Percentiles rank a stretch among this genome's conserved stretches.
These are phyloP conservation scores for Nycticebus coucang DNA, from an alignment of 2,113 vertebrate species.

Conservation along the genomic window DNA sequence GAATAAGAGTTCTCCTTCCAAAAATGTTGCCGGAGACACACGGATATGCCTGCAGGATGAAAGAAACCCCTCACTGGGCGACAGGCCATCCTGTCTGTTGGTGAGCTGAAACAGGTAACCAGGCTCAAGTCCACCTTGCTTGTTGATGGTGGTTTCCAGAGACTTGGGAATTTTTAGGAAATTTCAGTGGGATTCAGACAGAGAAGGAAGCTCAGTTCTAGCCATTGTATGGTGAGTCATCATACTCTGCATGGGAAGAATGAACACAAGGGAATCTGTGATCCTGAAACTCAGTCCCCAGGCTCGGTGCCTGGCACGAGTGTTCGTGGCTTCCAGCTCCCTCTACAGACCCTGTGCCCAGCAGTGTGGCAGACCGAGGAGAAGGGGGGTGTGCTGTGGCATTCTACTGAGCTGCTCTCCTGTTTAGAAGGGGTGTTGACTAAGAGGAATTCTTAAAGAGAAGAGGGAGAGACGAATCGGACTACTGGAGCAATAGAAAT, in stretches of 20 bases:
- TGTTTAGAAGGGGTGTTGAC: neutral
- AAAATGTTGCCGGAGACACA: neutral
- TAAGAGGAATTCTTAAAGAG: neutral
- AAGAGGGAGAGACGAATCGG: neutral
- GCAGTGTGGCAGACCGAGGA: accelerated
- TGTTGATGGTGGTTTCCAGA: neutral
- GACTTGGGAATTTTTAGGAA: neutral
- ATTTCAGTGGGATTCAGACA: neutral
- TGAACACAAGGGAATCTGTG: neutral
- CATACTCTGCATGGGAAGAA: neutral
- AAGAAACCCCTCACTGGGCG: neutral
- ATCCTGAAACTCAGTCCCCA: accelerated
- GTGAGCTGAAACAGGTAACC: neutral
- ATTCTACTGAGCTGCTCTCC: neutral
- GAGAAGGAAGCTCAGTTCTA: neutral
- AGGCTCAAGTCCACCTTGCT: neutral
- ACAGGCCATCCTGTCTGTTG: neutral
- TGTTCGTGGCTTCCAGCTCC: neutral
- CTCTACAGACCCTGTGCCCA: neutral
- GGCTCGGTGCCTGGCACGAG: accelerated
- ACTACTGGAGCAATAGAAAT: neutral
- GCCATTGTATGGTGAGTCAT: neutral
- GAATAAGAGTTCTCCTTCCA: neutral
- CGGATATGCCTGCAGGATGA: neutral
- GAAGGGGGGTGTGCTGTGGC: accelerated